Percentiles rank a stretch among this genome's conserved stretches.
Evolutionary conservation across 2,113 vertebrate species (phyloP).

Genomic region (Proterorhinus semilunaris): DNA sequence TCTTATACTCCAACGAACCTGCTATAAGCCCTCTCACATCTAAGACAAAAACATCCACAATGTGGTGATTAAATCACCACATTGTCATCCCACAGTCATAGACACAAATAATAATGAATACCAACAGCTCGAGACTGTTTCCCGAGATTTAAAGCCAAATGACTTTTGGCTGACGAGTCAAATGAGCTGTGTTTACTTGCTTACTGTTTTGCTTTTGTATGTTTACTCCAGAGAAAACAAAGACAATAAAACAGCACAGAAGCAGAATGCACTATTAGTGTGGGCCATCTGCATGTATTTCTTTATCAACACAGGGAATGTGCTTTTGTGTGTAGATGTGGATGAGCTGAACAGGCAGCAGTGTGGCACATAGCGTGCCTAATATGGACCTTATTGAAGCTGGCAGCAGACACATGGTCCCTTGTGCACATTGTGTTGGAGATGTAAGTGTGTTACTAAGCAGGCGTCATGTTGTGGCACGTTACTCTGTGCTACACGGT

Average conservation of each 20-base stretch:
- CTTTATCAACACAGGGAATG: not conserved
- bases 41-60: not conserved
- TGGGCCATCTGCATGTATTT: conserved; percentile 12
- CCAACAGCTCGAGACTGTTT: not conserved
- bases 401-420: conserved; percentile 48
- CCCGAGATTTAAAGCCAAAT: not conserved
- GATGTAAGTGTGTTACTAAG: conserved; percentile 64
- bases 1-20: not conserved
- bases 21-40: not conserved
- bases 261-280: conserved; percentile 18
- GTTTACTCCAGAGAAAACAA: conserved; percentile 13
- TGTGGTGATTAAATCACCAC: not conserved
- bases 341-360: conserved; percentile 11
- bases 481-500: conserved; percentile 67
- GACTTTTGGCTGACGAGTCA: not conserved
- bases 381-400: conserved; percentile 50
- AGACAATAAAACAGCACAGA: conserved; percentile 11
- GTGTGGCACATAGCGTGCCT: conserved; percentile 34
- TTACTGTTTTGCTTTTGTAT: conserved; percentile 7
- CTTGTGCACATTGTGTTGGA: conserved; percentile 43
- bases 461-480: conserved; percentile 57
- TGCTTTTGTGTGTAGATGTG: not conserved
- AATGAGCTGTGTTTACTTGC: not conserved
- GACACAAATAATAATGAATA: not conserved
- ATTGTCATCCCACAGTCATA: not conserved